Conservation (phyloP, 2,797 vertebrate genomes). For the Avahi laniger region DNA sequence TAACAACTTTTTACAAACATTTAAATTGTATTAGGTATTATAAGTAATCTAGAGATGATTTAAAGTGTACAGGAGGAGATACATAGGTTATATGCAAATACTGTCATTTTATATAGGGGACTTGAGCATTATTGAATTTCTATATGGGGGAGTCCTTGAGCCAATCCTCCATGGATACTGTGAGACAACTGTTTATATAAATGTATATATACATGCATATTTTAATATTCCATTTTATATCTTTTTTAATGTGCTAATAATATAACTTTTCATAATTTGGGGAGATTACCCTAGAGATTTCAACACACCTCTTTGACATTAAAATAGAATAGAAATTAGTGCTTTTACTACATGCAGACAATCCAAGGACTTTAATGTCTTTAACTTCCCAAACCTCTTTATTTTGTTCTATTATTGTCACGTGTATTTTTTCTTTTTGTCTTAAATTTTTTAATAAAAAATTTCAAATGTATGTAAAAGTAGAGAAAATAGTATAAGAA, state of each 20-base stretch:
- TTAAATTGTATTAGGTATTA: neutral
- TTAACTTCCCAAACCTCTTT: neutral
- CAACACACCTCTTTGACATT: neutral
- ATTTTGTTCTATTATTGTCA: neutral
- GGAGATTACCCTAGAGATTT: neutral
- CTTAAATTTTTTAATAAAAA: neutral
- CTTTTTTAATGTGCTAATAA: neutral
- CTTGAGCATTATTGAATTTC: neutral
- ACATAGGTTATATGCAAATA: neutral
- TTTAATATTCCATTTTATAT: neutral
- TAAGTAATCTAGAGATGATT: neutral
- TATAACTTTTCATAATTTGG: neutral
- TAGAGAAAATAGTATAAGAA: neutral
- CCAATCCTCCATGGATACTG: neutral
- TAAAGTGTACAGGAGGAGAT: neutral
- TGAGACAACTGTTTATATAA: neutral
- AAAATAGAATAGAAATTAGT: neutral
- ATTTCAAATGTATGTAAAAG: neutral
- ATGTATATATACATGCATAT: neutral
- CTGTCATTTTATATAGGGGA: neutral
- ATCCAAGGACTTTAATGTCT: neutral
- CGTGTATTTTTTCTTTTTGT: neutral
- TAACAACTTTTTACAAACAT: neutral
- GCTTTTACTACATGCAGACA: neutral
- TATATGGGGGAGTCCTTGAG: neutral